A percentile compares a stretch with the other conserved stretches of the same genome.
Evolutionary conservation across 2,113 vertebrate genomes (phyloP).

Genomic region (Thalassoma bifasciatum): DNA sequence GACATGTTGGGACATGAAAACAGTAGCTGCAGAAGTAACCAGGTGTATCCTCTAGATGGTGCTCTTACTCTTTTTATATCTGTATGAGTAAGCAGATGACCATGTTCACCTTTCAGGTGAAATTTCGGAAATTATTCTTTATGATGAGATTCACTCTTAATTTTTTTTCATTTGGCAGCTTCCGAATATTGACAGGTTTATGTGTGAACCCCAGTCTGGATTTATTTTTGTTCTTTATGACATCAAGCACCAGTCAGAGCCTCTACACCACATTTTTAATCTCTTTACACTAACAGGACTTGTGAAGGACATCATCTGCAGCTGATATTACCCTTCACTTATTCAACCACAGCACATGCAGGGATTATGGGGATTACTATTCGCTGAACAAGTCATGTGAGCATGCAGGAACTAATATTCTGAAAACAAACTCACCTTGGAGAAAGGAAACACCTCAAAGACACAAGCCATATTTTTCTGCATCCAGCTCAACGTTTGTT

Average conservation of each 20-base stretch:
- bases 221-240: not conserved
- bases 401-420: slow-evolving; percentile 20
- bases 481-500: not conserved
- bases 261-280: not conserved
- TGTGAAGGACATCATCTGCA: not conserved
- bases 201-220: not conserved
- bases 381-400: not conserved
- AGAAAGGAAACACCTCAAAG: not conserved
- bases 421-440: not conserved
- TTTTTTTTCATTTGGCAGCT: not conserved
- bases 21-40: not conserved
- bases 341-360: slow-evolving; percentile 7
- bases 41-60: slow-evolving; percentile 35
- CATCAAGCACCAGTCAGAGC: not conserved
- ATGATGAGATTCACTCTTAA: not conserved
- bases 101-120: not conserved
- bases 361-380: not conserved
- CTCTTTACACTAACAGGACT: not conserved
- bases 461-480: not conserved
- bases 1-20: not conserved
- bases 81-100: not conserved
- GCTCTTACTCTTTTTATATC: not conserved
- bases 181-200: not conserved
- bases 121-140: not conserved
- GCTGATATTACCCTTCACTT: not conserved